Conservation (phyloP, 2,888 invertebrate species). For the Conomelus anceps region DNA sequence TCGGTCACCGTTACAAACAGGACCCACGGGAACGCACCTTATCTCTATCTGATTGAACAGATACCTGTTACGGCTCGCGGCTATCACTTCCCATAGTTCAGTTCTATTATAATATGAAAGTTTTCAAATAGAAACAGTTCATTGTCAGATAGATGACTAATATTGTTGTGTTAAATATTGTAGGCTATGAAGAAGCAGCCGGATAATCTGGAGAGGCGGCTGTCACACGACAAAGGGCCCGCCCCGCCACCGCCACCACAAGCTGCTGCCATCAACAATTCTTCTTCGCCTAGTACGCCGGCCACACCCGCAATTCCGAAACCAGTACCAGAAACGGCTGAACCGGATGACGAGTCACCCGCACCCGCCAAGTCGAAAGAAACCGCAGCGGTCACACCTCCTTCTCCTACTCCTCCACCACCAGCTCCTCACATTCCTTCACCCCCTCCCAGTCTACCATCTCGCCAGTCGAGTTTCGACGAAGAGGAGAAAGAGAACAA, state of each 20-base stretch:
- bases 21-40: too few species aligned
- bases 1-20: too few species aligned
- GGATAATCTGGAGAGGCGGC: conserved; percentile 48
- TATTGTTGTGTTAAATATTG: background rate
- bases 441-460: background rate
- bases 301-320: conserved; percentile 28
- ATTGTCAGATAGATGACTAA: too few species aligned
- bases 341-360: conserved; percentile 3
- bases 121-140: too few species aligned
- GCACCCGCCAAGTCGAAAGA: background rate
- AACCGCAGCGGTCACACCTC: background rate
- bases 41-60: too few species aligned
- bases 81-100: too few species aligned
- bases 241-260: conserved; percentile 58
- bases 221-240: conserved; percentile 67
- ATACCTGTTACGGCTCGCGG: too few species aligned
- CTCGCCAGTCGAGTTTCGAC: conserved; percentile 1
- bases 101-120: too few species aligned
- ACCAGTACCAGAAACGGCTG: conserved; percentile 24
- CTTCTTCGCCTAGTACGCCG: conserved; percentile 29
- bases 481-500: background rate
- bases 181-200: conserved; percentile 55
- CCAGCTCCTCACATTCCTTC: background rate
- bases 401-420: background rate
- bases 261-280: conserved; percentile 30